These are phyloP conservation scores for Gobiocypris rarus DNA, from an alignment of 2,113 vertebrate genomes.

Conservation along the genomic window DNA sequence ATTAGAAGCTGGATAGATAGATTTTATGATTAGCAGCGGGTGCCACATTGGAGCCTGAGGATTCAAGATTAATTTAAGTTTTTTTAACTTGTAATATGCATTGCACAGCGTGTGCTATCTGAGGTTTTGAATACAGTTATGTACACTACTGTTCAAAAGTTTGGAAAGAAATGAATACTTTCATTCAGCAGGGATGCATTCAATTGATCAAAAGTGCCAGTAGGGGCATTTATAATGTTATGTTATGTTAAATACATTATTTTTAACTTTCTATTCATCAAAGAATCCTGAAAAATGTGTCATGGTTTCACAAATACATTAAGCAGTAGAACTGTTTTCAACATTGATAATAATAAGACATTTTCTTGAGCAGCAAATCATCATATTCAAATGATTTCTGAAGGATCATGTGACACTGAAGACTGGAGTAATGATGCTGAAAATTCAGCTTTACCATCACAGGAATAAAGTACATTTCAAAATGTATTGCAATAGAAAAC, in stretches of 20 bases:
- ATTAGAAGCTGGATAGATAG: neutral
- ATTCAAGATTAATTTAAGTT: neutral
- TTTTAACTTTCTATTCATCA: neutral
- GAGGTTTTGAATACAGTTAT: neutral
- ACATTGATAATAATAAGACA: neutral
- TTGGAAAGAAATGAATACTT: neutral
- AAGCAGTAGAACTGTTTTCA: neutral
- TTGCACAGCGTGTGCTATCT: neutral
- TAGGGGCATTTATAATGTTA: neutral
- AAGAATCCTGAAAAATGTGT: neutral
- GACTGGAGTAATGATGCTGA: too few species aligned
- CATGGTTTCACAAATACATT: neutral
- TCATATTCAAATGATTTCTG: too few species aligned
- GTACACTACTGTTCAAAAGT: conserved; percentile 78
- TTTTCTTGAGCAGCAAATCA: too few species aligned
- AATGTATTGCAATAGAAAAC: too few species aligned
- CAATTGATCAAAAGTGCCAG: neutral
- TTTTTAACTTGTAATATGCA: neutral
- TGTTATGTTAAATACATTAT: too few species aligned
- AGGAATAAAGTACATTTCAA: too few species aligned
- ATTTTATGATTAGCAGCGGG: neutral
- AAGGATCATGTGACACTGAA: too few species aligned
- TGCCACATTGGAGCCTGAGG: neutral
- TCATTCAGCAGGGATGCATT: neutral
- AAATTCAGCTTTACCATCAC: too few species aligned